Conservation (phyloP, 2,113 vertebrate genomes). For the Corynorhinus townsendii region DNA sequence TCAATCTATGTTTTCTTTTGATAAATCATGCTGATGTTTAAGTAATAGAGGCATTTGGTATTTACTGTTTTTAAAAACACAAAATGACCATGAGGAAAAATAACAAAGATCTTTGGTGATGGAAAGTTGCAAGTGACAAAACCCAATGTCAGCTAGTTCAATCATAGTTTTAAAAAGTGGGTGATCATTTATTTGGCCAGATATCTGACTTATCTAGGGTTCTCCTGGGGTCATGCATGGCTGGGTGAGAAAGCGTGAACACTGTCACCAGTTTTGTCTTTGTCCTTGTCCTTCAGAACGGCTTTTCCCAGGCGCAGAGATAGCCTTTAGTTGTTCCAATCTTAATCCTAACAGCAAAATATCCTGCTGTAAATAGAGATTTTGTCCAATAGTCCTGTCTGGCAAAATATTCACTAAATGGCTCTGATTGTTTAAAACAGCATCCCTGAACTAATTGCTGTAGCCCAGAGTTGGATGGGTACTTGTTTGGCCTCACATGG, state of each 20-base stretch:
- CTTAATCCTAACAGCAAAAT: background rate
- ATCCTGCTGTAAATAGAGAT: background rate
- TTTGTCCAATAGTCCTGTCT: background rate
- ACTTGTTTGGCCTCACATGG: background rate
- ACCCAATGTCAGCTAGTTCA: background rate
- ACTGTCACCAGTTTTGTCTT: background rate
- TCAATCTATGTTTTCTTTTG: background rate
- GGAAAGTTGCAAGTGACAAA: background rate
- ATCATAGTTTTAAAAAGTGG: background rate
- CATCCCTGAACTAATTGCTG: background rate
- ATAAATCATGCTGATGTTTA: background rate
- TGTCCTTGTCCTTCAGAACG: background rate
- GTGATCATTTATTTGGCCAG: background rate
- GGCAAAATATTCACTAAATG: background rate
- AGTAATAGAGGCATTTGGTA: background rate
- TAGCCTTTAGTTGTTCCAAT: background rate
- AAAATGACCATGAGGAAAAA: background rate
- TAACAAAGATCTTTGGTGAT: background rate
- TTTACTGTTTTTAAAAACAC: background rate
- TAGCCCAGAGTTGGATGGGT: background rate
- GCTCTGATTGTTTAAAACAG: background rate
- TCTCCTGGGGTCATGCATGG: background rate
- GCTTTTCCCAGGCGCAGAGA: background rate
- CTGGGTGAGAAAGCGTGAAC: background rate
- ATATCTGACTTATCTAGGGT: background rate